Base-by-base conservation (phyloP, 2,113 vertebrate species). In the Periophthalmus modestus region DNA sequence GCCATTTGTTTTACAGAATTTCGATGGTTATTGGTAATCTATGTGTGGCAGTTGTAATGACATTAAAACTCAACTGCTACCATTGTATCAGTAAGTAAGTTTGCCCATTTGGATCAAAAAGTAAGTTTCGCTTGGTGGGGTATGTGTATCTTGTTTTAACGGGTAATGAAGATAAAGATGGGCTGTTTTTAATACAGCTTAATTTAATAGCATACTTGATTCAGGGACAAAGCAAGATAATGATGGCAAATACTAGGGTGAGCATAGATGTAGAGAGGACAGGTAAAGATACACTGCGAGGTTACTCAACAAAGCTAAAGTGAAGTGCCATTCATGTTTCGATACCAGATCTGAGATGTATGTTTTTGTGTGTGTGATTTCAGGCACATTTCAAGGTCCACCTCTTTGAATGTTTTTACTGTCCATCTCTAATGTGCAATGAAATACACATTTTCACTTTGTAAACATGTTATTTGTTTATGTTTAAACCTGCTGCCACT, bases 331-430 rank as follows among this genome's bases (percentile, higher is more conserved):
- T n/a, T 21, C 52, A 21, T 55, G 92, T 93, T 89, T 81, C 87
- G 1, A 39, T 15, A 55, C 74, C 77, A 82, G 92, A 92, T 90
- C 88, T 71, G 71, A 62, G 74, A 33, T 21, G 66, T 57, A 52
- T 52, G 68, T 70, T 73, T 39, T 4, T 59, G 34, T 76, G 63
- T 50, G 58, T 57, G 36, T n/a, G n/a, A n/a, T 11, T 52, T 47
- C 9, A 43, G 66, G 28, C 14, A 1, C 39, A 68, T 72, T 59
- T 54, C n/a, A 80, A 69, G 68, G 9, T 82, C 66, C 61, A 46
- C 46, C 63, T 61, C 46, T 28, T 28, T 18, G 43, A n/a, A 72
- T 63, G 71, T 66, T 39, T 70, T 39, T 65, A 47, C 23, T 7
- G n/a, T 54, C 16, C 57, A 6, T 78, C 54, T 68, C 52, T 47